Base-by-base conservation (phyloP, 2,113 vertebrate genomes). In the Tachysurus fulvidraco region DNA sequence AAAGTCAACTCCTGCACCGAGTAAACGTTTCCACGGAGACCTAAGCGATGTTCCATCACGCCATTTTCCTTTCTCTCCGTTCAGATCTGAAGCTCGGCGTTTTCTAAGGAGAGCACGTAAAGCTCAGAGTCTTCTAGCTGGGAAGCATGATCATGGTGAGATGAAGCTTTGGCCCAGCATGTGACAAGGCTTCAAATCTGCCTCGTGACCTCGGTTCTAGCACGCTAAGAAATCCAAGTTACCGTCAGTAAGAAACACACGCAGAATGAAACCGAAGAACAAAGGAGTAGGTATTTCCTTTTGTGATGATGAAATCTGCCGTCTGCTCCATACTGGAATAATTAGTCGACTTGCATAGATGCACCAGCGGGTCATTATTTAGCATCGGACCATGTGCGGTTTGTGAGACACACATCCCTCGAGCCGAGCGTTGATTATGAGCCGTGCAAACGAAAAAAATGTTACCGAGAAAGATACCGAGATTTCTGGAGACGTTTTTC, bases 291-390 rank as follows among this genome's bases (percentile, higher is more conserved):
- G 85, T 81, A 86, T 89, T 94, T 94, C 91, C 91, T 91, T 36
- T 90, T 93, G 92, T 92, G 91, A 94, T 94, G 93, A 96, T 90
- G 94, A 94, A 94, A 94, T 91, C 89, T 87, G 91, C 95, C 88
- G 88, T 90, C 90, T 23, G 55, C 84, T 89, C 90, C 94, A 94
- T 93, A 89, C 88, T 95, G 94, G 94, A 95, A 90, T 94, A 94
- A 94, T 95, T 94, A 94, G 92, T 90, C 91, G 91, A 89, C 90
- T 91, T 92, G 86, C 91, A 90, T 90, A 91, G 87, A 93, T 91
- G 92, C 91, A 92, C 88, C 86, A 9, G 54, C 71, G 90, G 92
- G 87, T 87, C 23, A 67, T 92, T 93, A 91, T 93, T 93, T 92
- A 91, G 87, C 57, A 65, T 50, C 90, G 87, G 69, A 69, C 85